phyloP scores from a whole-genome alignment of 2,797 vertebrate genomes.

The Rhyacichthys aspro region DNA sequence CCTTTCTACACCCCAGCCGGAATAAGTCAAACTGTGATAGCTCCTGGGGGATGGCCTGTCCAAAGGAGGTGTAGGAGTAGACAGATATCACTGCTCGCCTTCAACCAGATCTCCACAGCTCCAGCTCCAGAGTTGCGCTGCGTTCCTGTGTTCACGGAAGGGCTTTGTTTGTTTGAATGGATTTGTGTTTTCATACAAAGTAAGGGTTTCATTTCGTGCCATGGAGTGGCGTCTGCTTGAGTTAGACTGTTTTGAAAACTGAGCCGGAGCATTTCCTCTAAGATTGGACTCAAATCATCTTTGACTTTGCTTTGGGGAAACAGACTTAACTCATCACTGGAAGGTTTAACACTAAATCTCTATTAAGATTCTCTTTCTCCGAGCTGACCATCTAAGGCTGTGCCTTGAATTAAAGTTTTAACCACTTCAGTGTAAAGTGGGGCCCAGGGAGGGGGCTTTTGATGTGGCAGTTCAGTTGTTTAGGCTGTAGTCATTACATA shows the following conservation, averaged over 20 bases:
- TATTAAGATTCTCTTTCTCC: neutral
- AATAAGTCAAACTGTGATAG: conserved; percentile 77
- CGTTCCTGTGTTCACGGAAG: conserved; percentile 12
- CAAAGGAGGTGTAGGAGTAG: conserved; percentile 54
- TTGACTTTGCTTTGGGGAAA: conserved; percentile 32
- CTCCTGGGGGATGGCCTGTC: conserved; percentile 66
- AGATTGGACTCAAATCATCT: conserved; percentile 39
- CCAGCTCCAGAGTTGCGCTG: conserved; percentile 7
- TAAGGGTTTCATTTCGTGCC: conserved; percentile 41
- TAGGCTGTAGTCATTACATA: conserved; percentile 61
- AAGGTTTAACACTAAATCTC: conserved; percentile 35
- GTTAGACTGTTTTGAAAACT: conserved; percentile 61
- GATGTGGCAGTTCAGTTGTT: conserved; percentile 54
- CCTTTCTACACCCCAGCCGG: conserved; percentile 56
- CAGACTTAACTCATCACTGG: conserved; percentile 12
- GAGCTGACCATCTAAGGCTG: conserved; percentile 10
- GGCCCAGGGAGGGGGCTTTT: conserved; percentile 28
- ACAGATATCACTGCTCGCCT: conserved; percentile 46
- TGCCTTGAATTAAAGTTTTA: conserved; percentile 22
- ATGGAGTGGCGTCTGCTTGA: conserved; percentile 44
- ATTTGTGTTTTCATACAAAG: conserved; percentile 54
- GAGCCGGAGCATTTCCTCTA: conserved; percentile 55
- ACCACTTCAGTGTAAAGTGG: conserved; percentile 17
- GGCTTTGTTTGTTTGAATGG: conserved; percentile 54
- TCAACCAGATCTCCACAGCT: conserved; percentile 19